Evolutionary conservation across 1,140 invertebrate genomes (phyloP), one percentile per base, ranked within the genome.

Genomic region (Papilio dardanus): DNA sequence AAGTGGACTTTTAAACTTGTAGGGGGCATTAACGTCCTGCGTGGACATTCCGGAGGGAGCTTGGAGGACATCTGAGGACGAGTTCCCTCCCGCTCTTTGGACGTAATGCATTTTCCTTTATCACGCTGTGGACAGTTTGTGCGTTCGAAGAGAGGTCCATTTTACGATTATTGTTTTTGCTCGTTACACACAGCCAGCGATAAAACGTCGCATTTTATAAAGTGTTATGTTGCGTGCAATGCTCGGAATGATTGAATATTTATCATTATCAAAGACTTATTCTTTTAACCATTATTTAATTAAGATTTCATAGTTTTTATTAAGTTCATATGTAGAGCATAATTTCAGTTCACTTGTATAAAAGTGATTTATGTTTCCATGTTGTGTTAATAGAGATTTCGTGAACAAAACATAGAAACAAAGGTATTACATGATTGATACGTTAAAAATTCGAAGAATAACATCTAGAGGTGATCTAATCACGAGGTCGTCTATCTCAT

Each of bases 81-180:
- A 83, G 83, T 81, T 84, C 85, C 84, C 82, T 74, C 76, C 84
- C 83, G 79, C 82, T 80, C 84, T 85, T 83, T 79, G 77, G 91
- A 93, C 88, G 89, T 89, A 91, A 93, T 92, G 91, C 91, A 90
- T 93, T 93, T 91, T 88, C 88, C 84, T 92, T 92, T 92, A 91
- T 92, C 86, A 83, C 85, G 81, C 77, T 78, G 88, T 83, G 86
- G 90, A 91, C 89, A 90, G 88, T 90, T 89, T 84, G 82, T 81
- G 85, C 89, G 86, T 83, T 88, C 83, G 81, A 85, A 80, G 83
- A 87, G 87, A 88, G 88, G 86, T 81, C 78, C 78, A 84, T 87
- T 93, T 93, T 93, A 93, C 87, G 89, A 87, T 90, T 93, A 92
- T 92, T 91, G 88, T 86, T 79, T 83, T 83, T 82, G 82, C 82